Evolutionary conservation across 2,797 vertebrate genomes (phyloP).

Genomic region (Erethizon dorsatum): DNA sequence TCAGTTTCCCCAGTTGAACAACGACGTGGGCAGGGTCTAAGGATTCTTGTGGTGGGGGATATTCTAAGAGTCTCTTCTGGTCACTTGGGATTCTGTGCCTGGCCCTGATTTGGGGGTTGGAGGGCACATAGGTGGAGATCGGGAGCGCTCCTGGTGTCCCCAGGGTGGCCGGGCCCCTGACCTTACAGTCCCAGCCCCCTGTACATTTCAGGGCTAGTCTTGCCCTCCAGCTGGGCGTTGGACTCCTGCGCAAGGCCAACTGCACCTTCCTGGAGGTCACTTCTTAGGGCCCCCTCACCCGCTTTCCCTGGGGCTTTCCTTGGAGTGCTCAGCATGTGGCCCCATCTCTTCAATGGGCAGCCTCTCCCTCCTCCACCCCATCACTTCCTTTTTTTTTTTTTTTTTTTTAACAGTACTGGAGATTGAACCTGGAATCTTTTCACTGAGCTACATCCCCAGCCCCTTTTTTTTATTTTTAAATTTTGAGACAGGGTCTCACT

Average conservation of each 20-base stretch:
- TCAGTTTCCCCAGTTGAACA: background rate
- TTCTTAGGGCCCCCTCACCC: background rate
- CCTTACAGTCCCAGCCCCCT: background rate
- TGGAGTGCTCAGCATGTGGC: background rate
- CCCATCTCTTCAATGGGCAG: background rate
- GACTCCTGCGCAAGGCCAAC: background rate
- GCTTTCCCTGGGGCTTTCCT: background rate
- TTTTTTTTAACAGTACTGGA: background rate
- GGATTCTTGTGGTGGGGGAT: background rate
- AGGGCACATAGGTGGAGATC: background rate
- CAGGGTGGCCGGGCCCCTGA: background rate
- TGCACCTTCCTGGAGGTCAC: background rate
- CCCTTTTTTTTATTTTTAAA: background rate
- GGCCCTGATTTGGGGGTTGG: background rate
- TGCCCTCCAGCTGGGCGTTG: background rate
- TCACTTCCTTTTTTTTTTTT: background rate
- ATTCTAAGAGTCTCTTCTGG: background rate
- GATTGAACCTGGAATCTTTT: background rate
- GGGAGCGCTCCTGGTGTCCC: background rate
- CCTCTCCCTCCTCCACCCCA: rapidly evolving
- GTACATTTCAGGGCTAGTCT: background rate
- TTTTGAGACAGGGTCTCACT: background rate
- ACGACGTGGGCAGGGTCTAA: background rate
- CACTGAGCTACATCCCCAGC: background rate
- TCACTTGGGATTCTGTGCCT: background rate